Evolutionary conservation across 2,888 invertebrate species (phyloP).

Genomic region (Hydrotaea cyrtoneurina): DNA sequence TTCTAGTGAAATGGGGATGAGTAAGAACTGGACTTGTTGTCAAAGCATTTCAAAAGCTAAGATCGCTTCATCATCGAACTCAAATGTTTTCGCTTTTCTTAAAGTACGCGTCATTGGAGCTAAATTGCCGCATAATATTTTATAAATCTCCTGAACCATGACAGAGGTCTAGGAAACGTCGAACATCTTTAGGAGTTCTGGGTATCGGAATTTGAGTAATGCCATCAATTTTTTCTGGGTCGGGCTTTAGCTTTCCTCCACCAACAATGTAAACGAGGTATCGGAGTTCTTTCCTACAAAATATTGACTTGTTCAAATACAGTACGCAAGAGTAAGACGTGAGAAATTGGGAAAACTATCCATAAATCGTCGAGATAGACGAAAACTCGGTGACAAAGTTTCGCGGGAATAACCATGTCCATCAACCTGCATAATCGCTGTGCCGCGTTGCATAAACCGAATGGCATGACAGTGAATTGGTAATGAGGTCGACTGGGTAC

Average conservation of each 20-base stretch:
- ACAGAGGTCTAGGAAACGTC: conserved; percentile 65
- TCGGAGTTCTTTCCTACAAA: conserved; percentile 53
- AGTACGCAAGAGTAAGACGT: conserved; percentile 28
- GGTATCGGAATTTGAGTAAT: conserved; percentile 51
- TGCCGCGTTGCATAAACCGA: conserved; percentile 55
- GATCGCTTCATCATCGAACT: conserved; percentile 21
- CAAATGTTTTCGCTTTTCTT: conserved; percentile 21
- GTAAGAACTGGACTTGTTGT: conserved; percentile 32
- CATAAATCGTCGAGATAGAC: conserved; percentile 60
- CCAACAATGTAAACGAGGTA: conserved; percentile 62
- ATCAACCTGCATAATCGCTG: conserved; percentile 58
- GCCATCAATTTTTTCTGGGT: conserved; percentile 53
- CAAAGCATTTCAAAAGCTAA: conserved; percentile 19
- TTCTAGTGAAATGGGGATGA: conserved; percentile 29
- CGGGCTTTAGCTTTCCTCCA: conserved; percentile 47
- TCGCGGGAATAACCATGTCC: conserved; percentile 47
- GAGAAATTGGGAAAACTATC: conserved; percentile 39
- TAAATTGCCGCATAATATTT: conserved; percentile 51
- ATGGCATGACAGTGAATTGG: conserved; percentile 51
- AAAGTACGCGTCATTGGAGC: conserved; percentile 46
- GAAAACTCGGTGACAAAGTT: conserved; percentile 53
- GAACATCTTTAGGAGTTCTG: conserved; percentile 47
- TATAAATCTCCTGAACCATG: conserved; percentile 66
- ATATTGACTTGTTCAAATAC: conserved; percentile 57
- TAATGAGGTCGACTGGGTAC: conserved; percentile 52